Evolutionary conservation across 2,888 invertebrate species (phyloP).

Genomic region (Oscheius sp.): DNA sequence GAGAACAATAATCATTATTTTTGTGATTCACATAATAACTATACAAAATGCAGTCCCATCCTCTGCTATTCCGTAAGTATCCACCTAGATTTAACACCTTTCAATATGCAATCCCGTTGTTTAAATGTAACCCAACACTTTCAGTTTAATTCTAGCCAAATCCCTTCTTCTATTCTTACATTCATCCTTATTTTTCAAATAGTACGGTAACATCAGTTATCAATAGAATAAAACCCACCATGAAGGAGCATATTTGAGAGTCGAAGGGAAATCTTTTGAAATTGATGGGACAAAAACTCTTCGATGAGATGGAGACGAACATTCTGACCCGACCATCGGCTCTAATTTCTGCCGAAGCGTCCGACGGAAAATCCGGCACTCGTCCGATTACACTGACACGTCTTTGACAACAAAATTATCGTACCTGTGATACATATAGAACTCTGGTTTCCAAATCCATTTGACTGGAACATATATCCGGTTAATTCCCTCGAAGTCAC

Average conservation of each 20-base stretch:
- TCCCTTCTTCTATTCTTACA: neutral
- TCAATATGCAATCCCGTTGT: conserved; percentile 36
- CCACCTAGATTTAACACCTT: conserved; percentile 19
- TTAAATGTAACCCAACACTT: conserved; percentile 56
- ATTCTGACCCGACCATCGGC: conserved; percentile 60
- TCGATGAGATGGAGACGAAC: conserved; percentile 69
- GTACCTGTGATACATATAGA: conserved; percentile 66
- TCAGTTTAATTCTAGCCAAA: conserved; percentile 6
- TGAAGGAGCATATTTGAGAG: conserved; percentile 66
- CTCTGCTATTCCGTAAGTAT: conserved; percentile 42
- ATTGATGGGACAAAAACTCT: conserved; percentile 69
- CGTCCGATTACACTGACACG: conserved; percentile 59
- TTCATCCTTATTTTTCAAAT: neutral
- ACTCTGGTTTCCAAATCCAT: conserved; percentile 69
- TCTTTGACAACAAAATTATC: neutral
- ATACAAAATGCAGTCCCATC: conserved; percentile 35
- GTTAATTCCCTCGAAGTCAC: conserved; percentile 55
- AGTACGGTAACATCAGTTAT: neutral
- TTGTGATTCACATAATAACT: conserved; percentile 37
- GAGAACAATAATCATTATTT: conserved; percentile 38
- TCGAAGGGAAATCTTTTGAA: conserved; percentile 70
- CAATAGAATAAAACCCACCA: conserved; percentile 48
- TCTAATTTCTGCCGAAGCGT: conserved; percentile 62
- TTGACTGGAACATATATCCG: conserved; percentile 65
- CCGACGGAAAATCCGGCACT: conserved; percentile 64